Evolutionary conservation across 1,140 invertebrate genomes (phyloP), one percentile per base, ranked within the genome.

Genomic region (Steinernema khuongi): DNA sequence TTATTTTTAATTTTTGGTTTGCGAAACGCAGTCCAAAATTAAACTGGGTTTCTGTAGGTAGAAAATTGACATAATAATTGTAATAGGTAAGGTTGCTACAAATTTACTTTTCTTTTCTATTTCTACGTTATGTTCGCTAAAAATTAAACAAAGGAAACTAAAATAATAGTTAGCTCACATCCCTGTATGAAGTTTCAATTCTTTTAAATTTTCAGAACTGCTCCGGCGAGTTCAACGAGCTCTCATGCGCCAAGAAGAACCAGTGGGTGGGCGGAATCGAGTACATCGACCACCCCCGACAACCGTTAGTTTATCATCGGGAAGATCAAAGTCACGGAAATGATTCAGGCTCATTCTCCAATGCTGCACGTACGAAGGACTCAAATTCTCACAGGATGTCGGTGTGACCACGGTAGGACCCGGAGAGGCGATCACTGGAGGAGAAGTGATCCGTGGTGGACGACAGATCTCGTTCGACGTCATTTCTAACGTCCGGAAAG

Each of bases 221-320:
- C 44, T 70, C 75, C 17, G 81, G 81, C 18, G 41, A 76, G 7
- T 83, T 83, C 71, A 77, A 74, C 26, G 79, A 85, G 19, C 76
- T 85, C 28, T 77, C 83, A 2, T 83, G 81, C 68, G 74, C 81
- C 1, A 72, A 77, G 2, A 85, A 85, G 33, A 83, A 83, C 60
- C 81, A 83, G 70, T 83, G 75, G 77, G 83, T 83, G 31, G 83
- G 83, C 30, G 81, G 81, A n/a, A 83, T 83, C 30, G 81, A 83
- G 60, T 83, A 81, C 70, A 83, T 83, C 26, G 83, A 85, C 60
- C 79, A 85, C 71, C 83, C 81, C 14, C 70, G 81, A 74, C 83
- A 85, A 72, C 83, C 83, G 78, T 83, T 77, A 78, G 70, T 68
- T 32, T 0, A 32, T 29, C 18, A 18, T 18, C 33, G n/a, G 18